Evolutionary conservation across 2,797 vertebrate species (phyloP).

Genomic region (Myotis pilosus): DNA sequence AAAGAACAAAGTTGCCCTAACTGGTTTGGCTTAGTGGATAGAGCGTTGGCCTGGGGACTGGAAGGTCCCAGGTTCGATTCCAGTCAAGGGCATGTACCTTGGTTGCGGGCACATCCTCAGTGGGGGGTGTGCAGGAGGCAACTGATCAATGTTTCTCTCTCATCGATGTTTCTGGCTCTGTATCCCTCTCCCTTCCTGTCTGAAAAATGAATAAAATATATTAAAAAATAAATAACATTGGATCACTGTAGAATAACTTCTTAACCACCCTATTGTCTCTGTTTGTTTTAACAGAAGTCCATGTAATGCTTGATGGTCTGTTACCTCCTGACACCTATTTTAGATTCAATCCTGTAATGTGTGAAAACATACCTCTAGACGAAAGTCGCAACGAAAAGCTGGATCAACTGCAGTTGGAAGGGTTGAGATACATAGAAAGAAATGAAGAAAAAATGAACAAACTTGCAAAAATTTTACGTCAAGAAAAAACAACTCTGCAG

Average conservation of each 20-base stretch:
- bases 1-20: background rate
- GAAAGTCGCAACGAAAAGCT: conserved; percentile 95
- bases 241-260: conserved; percentile 29
- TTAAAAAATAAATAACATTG: background rate
- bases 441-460: conserved; percentile 94
- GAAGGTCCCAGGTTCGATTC: too few relatives aligned
- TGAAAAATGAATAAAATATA: too few relatives aligned
- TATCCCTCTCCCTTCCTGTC: too few relatives aligned
- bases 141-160: too few relatives aligned
- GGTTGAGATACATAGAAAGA: conserved; percentile 91
- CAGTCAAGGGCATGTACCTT: too few relatives aligned
- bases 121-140: too few relatives aligned
- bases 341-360: conserved; percentile 97
- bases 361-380: conserved; percentile 93
- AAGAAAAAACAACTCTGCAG: conserved; percentile 90
- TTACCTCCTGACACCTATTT: conserved; percentile 94
- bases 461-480: conserved; percentile 88
- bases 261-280: background rate
- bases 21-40: too few relatives aligned
- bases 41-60: too few relatives aligned
- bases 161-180: too few relatives aligned
- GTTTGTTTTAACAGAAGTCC: conserved; percentile 90
- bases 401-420: conserved; percentile 90
- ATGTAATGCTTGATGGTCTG: conserved; percentile 94
- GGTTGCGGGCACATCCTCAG: too few relatives aligned